phyloP scores from a whole-genome alignment of 1,140 invertebrate genomes.

The Drosophila elegans region DNA sequence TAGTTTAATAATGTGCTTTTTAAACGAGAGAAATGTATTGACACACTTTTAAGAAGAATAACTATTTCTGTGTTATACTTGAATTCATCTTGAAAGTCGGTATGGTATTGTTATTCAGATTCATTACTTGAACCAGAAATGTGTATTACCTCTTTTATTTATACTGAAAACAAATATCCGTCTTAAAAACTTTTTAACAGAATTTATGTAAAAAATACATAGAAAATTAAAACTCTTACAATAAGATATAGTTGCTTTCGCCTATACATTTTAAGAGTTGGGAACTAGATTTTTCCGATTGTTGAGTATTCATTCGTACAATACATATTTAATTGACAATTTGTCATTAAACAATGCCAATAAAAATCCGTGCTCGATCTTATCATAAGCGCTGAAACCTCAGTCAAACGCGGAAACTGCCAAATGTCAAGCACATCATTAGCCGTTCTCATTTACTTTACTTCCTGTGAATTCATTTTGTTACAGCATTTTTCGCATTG shows the following conservation, averaged over 20 bases:
- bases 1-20: too few relatives aligned
- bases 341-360: constrained; percentile 25
- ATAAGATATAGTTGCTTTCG: neutral
- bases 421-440: constrained; percentile 41
- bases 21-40: too few relatives aligned
- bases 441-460: constrained; percentile 31
- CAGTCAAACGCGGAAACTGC: constrained; percentile 58
- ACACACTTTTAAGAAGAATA: too few relatives aligned
- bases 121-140: too few relatives aligned
- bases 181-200: too few relatives aligned
- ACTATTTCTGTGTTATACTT: too few relatives aligned
- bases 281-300: neutral
- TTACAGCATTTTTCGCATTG: constrained; percentile 53
- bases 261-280: neutral
- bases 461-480: constrained; percentile 75
- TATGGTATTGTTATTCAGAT: too few relatives aligned
- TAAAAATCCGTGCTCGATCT: constrained; percentile 26
- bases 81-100: too few relatives aligned
- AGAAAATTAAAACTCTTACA: too few relatives aligned
- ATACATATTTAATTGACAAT: neutral
- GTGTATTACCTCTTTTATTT: too few relatives aligned
- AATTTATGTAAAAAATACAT: too few relatives aligned
- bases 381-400: constrained; percentile 30
- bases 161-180: too few relatives aligned
- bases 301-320: neutral